Evolutionary conservation across 1,140 invertebrate genomes (phyloP).

Genomic region (Caenorhabditis remanei): DNA sequence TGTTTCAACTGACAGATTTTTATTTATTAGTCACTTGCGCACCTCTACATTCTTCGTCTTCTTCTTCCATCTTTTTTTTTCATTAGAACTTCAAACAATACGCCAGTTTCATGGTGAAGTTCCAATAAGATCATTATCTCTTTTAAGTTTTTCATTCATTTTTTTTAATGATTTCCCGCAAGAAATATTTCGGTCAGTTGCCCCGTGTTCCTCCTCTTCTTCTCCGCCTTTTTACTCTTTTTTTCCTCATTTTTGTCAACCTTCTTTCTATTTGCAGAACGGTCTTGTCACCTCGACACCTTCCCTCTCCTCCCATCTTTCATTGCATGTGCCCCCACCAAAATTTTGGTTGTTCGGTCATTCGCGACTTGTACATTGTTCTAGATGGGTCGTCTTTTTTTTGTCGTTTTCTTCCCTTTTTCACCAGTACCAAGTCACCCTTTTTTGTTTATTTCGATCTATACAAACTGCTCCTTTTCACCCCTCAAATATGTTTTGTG

Average conservation of each 20-base stretch:
- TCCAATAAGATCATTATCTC: neutral
- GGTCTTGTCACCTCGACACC: slow-evolving; percentile 28
- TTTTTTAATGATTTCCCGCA: neutral
- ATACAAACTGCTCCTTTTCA: slow-evolving; percentile 17
- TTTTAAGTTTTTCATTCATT: neutral
- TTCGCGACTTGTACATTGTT: slow-evolving; percentile 24
- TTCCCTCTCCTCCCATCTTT: neutral
- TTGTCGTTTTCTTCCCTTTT: neutral
- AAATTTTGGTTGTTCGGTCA: slow-evolving; percentile 31
- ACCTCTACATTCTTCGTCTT: neutral
- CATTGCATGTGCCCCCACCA: slow-evolving; percentile 1
- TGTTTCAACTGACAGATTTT: slow-evolving; percentile 16
- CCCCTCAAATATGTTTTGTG: neutral
- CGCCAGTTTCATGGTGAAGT: neutral
- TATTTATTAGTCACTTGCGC: slow-evolving; percentile 21
- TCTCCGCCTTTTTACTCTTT: too few relatives aligned
- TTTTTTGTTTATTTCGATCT: slow-evolving; percentile 41
- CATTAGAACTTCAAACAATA: neutral
- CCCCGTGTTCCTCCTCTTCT: slow-evolving; percentile 8
- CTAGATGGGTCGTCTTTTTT: neutral
- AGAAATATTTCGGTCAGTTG: slow-evolving; percentile 46
- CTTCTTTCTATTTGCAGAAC: slow-evolving; percentile 45
- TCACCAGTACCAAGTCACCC: slow-evolving; percentile 9
- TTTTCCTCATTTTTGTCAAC: slow-evolving; percentile 1
- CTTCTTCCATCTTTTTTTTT: neutral